phyloP scores from a whole-genome alignment of 2,797 vertebrate genomes.

The Babyrousa celebensis region DNA sequence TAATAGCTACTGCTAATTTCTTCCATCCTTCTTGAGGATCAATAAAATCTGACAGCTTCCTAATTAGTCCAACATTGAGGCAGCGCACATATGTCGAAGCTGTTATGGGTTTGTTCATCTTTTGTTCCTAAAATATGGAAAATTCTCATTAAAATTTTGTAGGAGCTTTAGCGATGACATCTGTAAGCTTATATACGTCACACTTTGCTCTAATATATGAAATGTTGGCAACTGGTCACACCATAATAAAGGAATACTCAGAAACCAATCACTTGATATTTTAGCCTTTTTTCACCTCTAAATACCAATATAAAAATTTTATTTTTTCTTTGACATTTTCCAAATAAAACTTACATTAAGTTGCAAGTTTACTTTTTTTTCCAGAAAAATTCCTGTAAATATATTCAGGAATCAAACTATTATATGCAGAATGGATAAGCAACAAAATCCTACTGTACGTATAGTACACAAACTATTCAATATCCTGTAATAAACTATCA shows the following conservation, averaged over 20 bases:
- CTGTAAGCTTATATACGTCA: neutral
- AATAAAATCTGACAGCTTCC: slow-evolving; percentile 93
- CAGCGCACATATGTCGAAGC: slow-evolving; percentile 93
- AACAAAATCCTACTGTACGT: no score
- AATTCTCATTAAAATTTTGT: slow-evolving; percentile 42
- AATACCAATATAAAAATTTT: neutral
- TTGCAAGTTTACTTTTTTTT: neutral
- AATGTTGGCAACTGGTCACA: neutral
- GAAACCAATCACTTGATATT: neutral
- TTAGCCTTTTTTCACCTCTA: neutral
- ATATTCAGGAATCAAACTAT: slow-evolving; percentile 33
- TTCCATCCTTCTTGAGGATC: slow-evolving; percentile 97
- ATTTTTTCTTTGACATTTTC: slow-evolving; percentile 56
- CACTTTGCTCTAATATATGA: neutral
- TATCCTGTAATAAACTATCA: no score
- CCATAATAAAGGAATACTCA: neutral
- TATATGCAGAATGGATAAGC: neutral
- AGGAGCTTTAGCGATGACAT: slow-evolving; percentile 2
- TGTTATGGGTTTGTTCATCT: slow-evolving; percentile 93
- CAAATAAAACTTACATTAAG: slow-evolving; percentile 55
- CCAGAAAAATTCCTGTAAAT: slow-evolving; percentile 18
- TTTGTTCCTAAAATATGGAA: slow-evolving; percentile 80
- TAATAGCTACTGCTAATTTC: slow-evolving; percentile 93
- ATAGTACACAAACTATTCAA: no score
- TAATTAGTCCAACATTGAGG: slow-evolving; percentile 91